Base-by-base conservation (phyloP, 2,888 invertebrate species). In the Zootermopsis nevadensis region DNA sequence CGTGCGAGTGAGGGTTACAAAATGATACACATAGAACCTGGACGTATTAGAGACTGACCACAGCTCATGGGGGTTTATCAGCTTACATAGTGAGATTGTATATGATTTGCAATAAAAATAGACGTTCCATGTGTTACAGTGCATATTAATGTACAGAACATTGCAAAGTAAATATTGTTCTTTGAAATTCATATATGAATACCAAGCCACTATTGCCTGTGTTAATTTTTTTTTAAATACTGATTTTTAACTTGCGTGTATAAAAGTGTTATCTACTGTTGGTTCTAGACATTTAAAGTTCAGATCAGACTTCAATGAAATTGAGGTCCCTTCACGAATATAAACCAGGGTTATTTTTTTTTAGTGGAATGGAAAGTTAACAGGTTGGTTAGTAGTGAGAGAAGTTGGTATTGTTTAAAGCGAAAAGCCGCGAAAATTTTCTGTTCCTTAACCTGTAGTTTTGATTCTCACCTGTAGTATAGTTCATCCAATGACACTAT, bases 91-190 rank as follows among this genome's bases (percentile, higher is more conserved):
- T 79, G 60, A 33, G 60, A 10, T 77, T 77, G 55, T 55, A 77
- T 55, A 55, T 77, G 77, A 79, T 79, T 79, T 79, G 60, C 48
- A 79, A 66, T 66, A 79, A 79, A 79, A 79, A 79, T 60, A 66
- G 79, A 27, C 66, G 6, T 15, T 79, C 66, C 35, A 30, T 35
- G 35, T 79, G 60, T 55, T 53, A 48, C 48, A 69, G 31, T 33
- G 33, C 24, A 38, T n/a, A 74, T 74, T 74, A 74, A 24, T 74
- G 38, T 35, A 74, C 38, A 74, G 38, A 38, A 15, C 24, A 74
- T 38, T n/a, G 42, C 74, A 74, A 38, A 33, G 74, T 42, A 74
- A 74, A 74, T 35, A 42, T 74, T 74, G 24, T 24, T n/a, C 38
- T 42, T 69, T 35, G 74, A 74, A 74, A 42, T 74, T 74, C 74